Evolutionary conservation across 2,888 invertebrate genomes (phyloP), one percentile per base, ranked within the genome.

Genomic region (Polylopha cassiicola): DNA sequence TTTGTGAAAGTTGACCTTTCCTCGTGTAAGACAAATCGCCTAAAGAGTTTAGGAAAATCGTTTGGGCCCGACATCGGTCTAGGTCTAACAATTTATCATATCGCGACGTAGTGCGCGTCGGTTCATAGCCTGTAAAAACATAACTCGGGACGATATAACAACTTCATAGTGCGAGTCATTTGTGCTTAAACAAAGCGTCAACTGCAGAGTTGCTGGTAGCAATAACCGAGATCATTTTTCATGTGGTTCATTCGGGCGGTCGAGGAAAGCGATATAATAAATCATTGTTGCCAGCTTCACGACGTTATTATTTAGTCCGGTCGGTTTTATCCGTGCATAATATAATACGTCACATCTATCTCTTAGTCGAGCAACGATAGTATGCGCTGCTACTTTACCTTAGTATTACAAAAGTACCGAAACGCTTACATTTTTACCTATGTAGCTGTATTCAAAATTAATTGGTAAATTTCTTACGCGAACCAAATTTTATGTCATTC

Each of bases 161-260:
- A 72, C 60, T 78, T 73, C 72, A 73, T 80, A 81, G 82, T 76
- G 73, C 70, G 73, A 81, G 76, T 81, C 81, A 80, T 81, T 82
- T 84, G 77, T 76, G 79, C 77, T 78, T 81, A 82, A 81, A 84
- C 81, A 84, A 80, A 81, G 79, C 81, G 81, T 82, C 84, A 84
- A 79, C 77, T 71, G 76, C 84, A 84, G 82, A 74, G 77, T 73
- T 72, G 75, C 66, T 73, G 73, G 63, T 73, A 73, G 81, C 80
- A 84, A 84, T 84, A 84, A 79, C 78, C 68, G 65, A 63, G 75
- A 82, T 80, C 82, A 82, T 85, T 85, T 85, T 85, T 85, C 84
- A 85, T 80, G 73, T 68, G 82, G 81, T 78, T 82, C 79, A 81
- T 84, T 82, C 79, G 72, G 73, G 75, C 78, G 77, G 79, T 68